These are phyloP conservation scores for Chromobotia macracanthus DNA, from an alignment of 2,797 vertebrate species.

Conservation along the genomic window DNA sequence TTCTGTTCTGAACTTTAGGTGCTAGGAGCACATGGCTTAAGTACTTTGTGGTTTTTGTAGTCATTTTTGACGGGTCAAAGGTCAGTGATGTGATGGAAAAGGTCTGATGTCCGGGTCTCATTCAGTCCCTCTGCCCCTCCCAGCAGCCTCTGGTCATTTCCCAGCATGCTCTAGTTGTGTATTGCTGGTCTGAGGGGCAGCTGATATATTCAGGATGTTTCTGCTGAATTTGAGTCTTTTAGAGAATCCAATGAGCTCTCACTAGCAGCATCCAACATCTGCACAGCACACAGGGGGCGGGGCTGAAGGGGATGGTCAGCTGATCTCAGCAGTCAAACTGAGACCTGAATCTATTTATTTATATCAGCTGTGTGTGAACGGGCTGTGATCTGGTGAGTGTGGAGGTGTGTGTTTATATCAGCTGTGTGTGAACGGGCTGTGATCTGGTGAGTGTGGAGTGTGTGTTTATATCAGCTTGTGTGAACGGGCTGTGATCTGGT, in stretches of 20 bases:
- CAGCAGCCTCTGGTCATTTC: conserved; percentile 70
- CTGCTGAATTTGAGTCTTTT: conserved; percentile 65
- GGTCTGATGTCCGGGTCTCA: conserved; percentile 76
- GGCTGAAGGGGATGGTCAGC: conserved; percentile 13
- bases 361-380: no score
- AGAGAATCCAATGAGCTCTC: conserved; percentile 58
- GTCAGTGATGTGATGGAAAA: conserved; percentile 85
- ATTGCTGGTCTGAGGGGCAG: conserved; percentile 66
- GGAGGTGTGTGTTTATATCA: no score
- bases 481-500: no score
- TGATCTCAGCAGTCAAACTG: conserved; percentile 55
- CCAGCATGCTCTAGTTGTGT: conserved; percentile 76
- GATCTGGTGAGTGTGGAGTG: no score
- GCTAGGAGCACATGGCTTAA: no score
- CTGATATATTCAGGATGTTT: conserved; percentile 78
- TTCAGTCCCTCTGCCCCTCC: conserved; percentile 68
- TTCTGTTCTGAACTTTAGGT: no score
- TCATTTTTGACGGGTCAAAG: neutral
- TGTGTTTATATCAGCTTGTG: no score
- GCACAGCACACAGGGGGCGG: conserved; percentile 59
- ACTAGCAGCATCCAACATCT: conserved; percentile 74
- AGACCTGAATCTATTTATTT: no score
- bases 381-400: no score
- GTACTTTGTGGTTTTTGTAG: no score
- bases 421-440: no score